A percentile compares a stretch with the other conserved stretches of the same genome.
These are phyloP conservation scores for Eilema depressum DNA, from an alignment of 2,888 invertebrate genomes.

Conservation along the genomic window DNA sequence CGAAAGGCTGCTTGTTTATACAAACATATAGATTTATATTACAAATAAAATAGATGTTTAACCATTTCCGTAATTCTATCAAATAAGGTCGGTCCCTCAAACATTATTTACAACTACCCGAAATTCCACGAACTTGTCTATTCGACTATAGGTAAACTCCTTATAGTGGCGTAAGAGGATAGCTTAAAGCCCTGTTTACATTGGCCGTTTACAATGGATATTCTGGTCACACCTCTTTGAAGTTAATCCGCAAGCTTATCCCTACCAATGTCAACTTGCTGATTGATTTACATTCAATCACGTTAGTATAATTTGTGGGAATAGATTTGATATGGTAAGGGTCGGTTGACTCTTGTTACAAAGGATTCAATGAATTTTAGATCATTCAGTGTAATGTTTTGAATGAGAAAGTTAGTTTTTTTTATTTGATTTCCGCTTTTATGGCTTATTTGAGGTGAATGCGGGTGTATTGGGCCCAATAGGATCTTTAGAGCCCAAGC, in stretches of 20 bases:
- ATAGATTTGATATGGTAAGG: conserved; percentile 2
- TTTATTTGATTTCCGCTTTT: not conserved
- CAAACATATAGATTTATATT: too few species aligned
- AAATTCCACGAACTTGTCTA: not conserved
- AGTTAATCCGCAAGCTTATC: conserved; percentile 41
- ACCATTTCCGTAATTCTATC: not conserved
- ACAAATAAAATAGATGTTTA: not conserved
- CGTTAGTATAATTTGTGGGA: conserved; percentile 28
- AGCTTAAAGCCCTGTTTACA: conserved; percentile 36
- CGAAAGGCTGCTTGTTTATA: too few species aligned
- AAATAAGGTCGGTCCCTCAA: not conserved
- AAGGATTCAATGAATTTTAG: conserved; percentile 1
- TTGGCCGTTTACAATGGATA: conserved; percentile 38
- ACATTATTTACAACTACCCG: conserved; percentile 4
- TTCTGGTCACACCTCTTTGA: conserved; percentile 45
- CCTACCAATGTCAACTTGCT: conserved; percentile 27
- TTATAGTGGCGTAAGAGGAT: conserved; percentile 5
- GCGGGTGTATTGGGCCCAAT: too few species aligned
- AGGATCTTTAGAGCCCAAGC: too few species aligned
- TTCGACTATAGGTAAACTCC: conserved; percentile 1
- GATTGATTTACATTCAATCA: conserved; percentile 38
- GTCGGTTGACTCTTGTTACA: conserved; percentile 8
- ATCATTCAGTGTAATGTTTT: not conserved
- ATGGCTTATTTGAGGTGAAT: too few species aligned
- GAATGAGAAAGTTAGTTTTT: not conserved